These are phyloP conservation scores for Drosophila buzzatii DNA, from an alignment of 2,888 invertebrate species.

Conservation along the genomic window DNA sequence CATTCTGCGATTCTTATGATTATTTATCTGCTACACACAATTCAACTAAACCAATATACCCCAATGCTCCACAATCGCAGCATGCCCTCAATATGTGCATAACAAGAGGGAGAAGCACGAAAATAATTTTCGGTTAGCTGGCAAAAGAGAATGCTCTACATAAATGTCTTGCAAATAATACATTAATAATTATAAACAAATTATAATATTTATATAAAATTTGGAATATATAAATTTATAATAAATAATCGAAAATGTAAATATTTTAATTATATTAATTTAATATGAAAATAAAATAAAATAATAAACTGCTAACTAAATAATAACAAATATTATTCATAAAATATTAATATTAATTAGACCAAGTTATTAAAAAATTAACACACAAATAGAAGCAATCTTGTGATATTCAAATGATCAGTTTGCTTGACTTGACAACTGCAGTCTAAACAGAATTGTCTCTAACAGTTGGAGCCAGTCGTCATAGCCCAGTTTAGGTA, in stretches of 20 bases:
- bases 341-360: too few relatives aligned
- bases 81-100: background rate
- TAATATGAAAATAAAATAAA: background rate
- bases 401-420: too few relatives aligned
- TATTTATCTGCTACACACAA: background rate
- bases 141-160: constrained; percentile 15
- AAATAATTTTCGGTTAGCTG: constrained; percentile 2
- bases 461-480: constrained; percentile 15
- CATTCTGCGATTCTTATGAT: background rate
- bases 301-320: too few relatives aligned
- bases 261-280: background rate
- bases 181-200: background rate
- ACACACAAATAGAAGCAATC: too few relatives aligned
- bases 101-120: constrained; percentile 16
- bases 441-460: too few relatives aligned
- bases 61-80: background rate
- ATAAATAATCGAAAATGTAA: too few relatives aligned
- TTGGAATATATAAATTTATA: too few relatives aligned
- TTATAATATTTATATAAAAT: too few relatives aligned
- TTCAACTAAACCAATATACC: background rate
- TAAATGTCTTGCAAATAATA: background rate
- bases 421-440: background rate
- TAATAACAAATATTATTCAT: too few relatives aligned
- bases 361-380: too few relatives aligned
- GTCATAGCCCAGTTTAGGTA: constrained; percentile 26